Evolutionary conservation across 92 coral and sea anemone genomes (phyloP).

Genomic region (Phenganax stokvisi): DNA sequence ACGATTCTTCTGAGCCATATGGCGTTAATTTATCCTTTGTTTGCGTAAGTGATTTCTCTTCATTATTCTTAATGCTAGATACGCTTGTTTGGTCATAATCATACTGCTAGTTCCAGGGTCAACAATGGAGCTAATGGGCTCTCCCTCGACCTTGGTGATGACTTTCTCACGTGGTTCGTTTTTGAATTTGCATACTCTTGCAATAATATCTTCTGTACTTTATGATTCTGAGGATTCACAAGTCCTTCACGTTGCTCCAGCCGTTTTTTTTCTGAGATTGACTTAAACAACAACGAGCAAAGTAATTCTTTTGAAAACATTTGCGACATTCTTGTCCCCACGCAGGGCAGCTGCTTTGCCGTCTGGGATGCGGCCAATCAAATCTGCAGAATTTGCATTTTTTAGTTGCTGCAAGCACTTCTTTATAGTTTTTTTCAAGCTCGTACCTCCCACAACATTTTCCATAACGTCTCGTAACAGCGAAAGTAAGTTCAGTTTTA

Average conservation of each 20-base stretch:
- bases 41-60: neutral
- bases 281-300: slow-evolving; percentile 49
- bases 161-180: no score
- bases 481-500: neutral
- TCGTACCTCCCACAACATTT: neutral
- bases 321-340: slow-evolving; percentile 41
- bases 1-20: neutral
- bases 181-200: neutral
- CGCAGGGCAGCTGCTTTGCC: slow-evolving; percentile 41
- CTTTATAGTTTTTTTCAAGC: neutral
- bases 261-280: slow-evolving; percentile 18
- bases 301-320: slow-evolving; percentile 39
- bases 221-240: slow-evolving; percentile 6
- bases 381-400: slow-evolving; percentile 41
- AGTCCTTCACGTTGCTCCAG: slow-evolving; percentile 5
- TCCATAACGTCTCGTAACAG: slow-evolving; percentile 1
- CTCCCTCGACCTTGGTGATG: neutral
- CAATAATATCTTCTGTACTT: neutral
- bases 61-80: neutral
- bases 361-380: slow-evolving; percentile 17
- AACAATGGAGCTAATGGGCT: neutral
- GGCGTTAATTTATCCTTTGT: neutral
- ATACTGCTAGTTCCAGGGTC: neutral
- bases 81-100: neutral
- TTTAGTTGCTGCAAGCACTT: neutral